These are phyloP conservation scores for Heterotilapia buettikoferi DNA, from an alignment of 2,113 vertebrate species.

Conservation along the genomic window DNA sequence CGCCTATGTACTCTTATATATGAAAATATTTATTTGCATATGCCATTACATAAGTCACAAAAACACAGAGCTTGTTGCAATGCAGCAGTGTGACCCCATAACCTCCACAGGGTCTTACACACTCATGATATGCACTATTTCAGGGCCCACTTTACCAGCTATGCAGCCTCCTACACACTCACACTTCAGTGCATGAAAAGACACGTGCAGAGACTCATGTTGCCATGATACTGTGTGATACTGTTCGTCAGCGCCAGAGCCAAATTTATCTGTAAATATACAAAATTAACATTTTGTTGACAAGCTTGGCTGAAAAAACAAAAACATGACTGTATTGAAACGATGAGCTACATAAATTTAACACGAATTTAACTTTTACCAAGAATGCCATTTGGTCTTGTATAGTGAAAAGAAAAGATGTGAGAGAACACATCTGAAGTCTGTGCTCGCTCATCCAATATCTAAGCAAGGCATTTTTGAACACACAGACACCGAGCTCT, in stretches of 20 bases:
- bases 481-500: background rate
- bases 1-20: background rate
- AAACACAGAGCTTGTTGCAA: background rate
- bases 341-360: background rate
- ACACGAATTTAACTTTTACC: background rate
- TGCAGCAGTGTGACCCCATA: background rate
- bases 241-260: background rate
- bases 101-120: background rate
- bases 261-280: background rate
- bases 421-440: background rate
- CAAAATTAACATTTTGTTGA: background rate
- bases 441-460: background rate
- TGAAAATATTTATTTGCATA: background rate
- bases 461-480: background rate
- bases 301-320: background rate
- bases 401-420: background rate
- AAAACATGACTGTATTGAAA: background rate
- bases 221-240: slow-evolving; percentile 27
- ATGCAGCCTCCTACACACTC: slow-evolving; percentile 38
- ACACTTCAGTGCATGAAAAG: slow-evolving; percentile 4
- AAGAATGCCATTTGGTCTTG: background rate
- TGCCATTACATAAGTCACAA: background rate
- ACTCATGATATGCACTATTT: background rate
- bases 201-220: slow-evolving; percentile 8
- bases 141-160: background rate